Evolutionary conservation across 2,113 vertebrate genomes (phyloP), one percentile per base, ranked within the genome.

Genomic region (Proteles cristata): DNA sequence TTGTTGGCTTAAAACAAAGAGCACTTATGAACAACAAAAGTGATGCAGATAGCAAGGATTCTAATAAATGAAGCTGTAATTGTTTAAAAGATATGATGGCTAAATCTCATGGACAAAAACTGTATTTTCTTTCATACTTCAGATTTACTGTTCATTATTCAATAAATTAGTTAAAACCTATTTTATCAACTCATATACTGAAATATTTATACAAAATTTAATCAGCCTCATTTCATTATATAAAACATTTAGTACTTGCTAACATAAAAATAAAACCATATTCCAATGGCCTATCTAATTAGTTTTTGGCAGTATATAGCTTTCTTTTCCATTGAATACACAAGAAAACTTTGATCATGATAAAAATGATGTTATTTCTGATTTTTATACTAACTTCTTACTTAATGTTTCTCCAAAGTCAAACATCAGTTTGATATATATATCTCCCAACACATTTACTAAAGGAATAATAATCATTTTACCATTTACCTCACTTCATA

Each of bases 311-410:
- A 87, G 73, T n/a, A 86, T 17, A 55, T n/a, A 66, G 43, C 81
- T 65, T 76, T 93, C 43, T 85, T 66, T 39, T 77, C 53, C 82
- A 86, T 93, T 53, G 86, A 93, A 86, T 43, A 79, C 12, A 66
- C 50, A 85, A 25, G 26, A 43, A 93, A 93, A 55, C n/a, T 86
- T 65, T 53, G 77, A 82, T 65, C 66, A 82, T 63, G 53, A 89
- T 93, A 58, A 89, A 88, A 86, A 63, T 65, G 12, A 48, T 88
- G 7, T 26, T 73, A 35, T 82, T 94, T 94, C 25, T 74, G 66
- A 74, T 82, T 74, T 94, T 94, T 89, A 74, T 58, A 65, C 43
- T 82, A 65, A 58, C 53, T 93, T 35, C 85, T 48, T 77, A 86
- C 43, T 90, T 88, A 82, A 61, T 82, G 14, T 43, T 33, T 88